Evolutionary conservation across 2,113 vertebrate species (phyloP), one percentile per base, ranked within the genome.

Genomic region (Eublepharis macularius): DNA sequence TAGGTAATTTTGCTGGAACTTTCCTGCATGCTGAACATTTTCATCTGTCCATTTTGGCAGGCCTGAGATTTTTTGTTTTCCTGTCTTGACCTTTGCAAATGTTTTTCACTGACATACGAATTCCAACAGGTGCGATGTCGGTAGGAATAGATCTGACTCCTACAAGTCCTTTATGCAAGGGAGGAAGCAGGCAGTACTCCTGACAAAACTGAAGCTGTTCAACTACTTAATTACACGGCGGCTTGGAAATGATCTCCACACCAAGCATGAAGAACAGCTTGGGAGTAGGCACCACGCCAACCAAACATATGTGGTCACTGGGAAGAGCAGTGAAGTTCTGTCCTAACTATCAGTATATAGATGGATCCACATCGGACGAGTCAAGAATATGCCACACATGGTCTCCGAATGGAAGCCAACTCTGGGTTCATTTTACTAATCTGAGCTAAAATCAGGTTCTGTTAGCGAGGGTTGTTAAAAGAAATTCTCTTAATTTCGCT

Each of bases 41-140:
- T 6, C 4, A 9, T 36, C 9, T 70, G 32, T 26, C 65, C 24
- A 17, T 49, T 76, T 60, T 70, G n/a, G n/a, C 65, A 74, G 24
- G 1, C 51, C 47, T 45, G 54, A 4, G 14, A 57, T 0, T 0
- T 57, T 9, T 1, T 60, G 17, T 29, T 43, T 45, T 17, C 26
- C 24, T 43, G 41, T 17, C 24, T 70, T 19, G 10, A n/a, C 29
- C 49, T 32, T 45, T 26, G 12, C 0, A 9, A 4, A 39, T 73
- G 14, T 29, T 84, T 29, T 26, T 73, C 0, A 0, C 13, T 19
- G 77, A 3, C 29, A 43, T 0, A 19, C 57, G 49, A 72, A 70
- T 39, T 76, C 6, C 47, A 12, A 1, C 0, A 8, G 14, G 12
- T 70, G 65, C 5, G 63, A 72, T 13, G 63, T 68, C 9, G 81